phyloP scores from a whole-genome alignment of 2,797 vertebrate genomes.

The Psittacula echo region DNA sequence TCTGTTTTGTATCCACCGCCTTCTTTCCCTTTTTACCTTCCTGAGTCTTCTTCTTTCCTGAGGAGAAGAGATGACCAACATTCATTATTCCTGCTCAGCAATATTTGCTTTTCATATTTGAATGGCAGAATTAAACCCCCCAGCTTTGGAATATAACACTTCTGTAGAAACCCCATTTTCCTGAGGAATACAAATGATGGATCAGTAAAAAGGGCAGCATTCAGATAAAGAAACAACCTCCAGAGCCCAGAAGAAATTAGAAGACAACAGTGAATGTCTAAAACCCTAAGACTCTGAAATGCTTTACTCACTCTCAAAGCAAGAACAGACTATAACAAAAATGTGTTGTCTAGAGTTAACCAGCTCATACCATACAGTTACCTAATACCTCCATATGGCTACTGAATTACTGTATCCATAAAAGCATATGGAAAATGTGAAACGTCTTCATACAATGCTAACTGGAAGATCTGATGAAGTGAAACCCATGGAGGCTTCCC shows the following conservation, averaged over 20 bases:
- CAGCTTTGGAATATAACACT: neutral
- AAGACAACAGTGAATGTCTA: neutral
- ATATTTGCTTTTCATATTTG: neutral
- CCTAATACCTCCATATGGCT: too few relatives aligned
- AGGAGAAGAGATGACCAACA: neutral
- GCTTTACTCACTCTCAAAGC: neutral
- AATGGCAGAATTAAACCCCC: neutral
- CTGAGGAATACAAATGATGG: neutral
- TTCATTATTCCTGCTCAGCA: neutral
- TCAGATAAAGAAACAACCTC: neutral
- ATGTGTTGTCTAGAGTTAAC: neutral
- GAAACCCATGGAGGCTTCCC: neutral
- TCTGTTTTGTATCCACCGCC: constrained; percentile 69
- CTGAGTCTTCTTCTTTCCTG: constrained; percentile 82
- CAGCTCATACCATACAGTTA: neutral
- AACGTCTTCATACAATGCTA: neutral
- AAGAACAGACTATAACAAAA: neutral
- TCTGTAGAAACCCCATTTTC: neutral
- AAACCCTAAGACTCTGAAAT: neutral
- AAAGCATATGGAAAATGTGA: too few relatives aligned
- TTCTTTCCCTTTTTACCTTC: constrained; percentile 78
- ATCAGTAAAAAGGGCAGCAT: neutral
- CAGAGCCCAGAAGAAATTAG: neutral
- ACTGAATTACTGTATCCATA: too few relatives aligned
- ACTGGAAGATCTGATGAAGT: neutral